Percentiles rank a stretch among this genome's conserved stretches.
phyloP scores from a whole-genome alignment of 2,113 vertebrate genomes.

The Carlito syrichta region DNA sequence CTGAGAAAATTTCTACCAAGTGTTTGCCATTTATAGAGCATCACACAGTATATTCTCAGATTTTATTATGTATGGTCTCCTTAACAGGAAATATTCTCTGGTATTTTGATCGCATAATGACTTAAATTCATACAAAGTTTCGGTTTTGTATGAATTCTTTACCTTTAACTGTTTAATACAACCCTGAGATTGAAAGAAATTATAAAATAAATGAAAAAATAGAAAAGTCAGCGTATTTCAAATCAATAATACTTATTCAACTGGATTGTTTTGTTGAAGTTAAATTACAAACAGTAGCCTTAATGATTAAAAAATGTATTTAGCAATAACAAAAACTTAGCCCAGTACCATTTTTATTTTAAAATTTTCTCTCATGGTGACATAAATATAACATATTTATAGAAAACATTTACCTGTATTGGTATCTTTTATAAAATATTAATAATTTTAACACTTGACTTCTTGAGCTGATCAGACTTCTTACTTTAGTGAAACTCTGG shows the following conservation, averaged over 20 bases:
- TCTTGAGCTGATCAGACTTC: not conserved
- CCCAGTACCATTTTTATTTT: not conserved
- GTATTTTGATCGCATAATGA: not conserved
- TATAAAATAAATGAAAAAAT: not conserved
- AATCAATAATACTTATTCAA: not conserved
- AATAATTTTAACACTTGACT: not conserved
- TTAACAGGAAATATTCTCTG: not conserved
- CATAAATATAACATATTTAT: not conserved
- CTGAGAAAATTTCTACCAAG: not conserved
- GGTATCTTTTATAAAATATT: not conserved
- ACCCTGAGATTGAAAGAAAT: not conserved
- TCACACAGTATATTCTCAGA: not conserved
- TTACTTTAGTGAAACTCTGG: not conserved
- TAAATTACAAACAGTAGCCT: not conserved
- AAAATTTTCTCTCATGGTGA: not conserved
- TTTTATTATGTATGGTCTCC: not conserved
- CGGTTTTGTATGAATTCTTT: not conserved
- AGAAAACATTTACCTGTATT: not conserved
- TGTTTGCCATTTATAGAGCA: not conserved
- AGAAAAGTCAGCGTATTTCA: not conserved
- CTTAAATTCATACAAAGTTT: not conserved
- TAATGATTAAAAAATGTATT: not conserved
- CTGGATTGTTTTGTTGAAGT: not conserved
- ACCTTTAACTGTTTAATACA: not conserved
- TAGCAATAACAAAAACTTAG: not conserved